phyloP scores from a whole-genome alignment of 2,113 vertebrate genomes.

The Grammomys dolichurus region DNA sequence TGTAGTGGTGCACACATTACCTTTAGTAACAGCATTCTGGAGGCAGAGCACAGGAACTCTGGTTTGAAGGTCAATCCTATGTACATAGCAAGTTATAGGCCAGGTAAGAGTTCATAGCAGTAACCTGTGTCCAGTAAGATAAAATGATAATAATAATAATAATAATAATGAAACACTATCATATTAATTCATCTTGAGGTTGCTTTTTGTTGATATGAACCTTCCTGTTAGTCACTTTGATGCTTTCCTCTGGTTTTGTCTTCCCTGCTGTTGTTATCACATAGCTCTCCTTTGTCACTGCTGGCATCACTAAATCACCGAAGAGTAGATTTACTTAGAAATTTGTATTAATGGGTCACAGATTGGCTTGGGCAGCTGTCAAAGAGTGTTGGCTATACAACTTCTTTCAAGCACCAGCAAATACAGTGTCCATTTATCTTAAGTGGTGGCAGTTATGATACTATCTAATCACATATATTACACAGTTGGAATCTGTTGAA shows the following conservation, averaged over 20 bases:
- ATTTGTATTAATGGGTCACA: slow-evolving; percentile 23
- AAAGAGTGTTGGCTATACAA: not conserved
- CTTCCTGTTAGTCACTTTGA: slow-evolving; percentile 7
- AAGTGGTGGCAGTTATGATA: slow-evolving; percentile 36
- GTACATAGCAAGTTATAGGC: not conserved
- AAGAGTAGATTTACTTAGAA: slow-evolving; percentile 47
- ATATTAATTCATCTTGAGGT: not conserved
- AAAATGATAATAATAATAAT: not conserved
- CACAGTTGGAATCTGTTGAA: not conserved
- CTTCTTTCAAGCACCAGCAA: slow-evolving; percentile 28
- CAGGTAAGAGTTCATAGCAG: not conserved
- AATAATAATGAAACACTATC: not conserved
- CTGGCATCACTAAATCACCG: not conserved
- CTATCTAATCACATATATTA: not conserved
- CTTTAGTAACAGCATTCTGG: not conserved
- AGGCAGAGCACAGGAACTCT: not conserved
- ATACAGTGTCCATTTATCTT: slow-evolving; percentile 8
- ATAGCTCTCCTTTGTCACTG: slow-evolving; percentile 27
- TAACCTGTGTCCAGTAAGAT: not conserved
- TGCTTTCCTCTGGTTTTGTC: slow-evolving; percentile 25
- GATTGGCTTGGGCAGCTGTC: not conserved
- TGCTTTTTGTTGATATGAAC: not conserved
- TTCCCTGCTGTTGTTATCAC: slow-evolving; percentile 28
- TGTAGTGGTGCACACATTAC: not conserved
- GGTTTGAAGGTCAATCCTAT: not conserved